These are phyloP conservation scores for Grammomys surdaster DNA, from an alignment of 2,113 vertebrate genomes.

Conservation along the genomic window DNA sequence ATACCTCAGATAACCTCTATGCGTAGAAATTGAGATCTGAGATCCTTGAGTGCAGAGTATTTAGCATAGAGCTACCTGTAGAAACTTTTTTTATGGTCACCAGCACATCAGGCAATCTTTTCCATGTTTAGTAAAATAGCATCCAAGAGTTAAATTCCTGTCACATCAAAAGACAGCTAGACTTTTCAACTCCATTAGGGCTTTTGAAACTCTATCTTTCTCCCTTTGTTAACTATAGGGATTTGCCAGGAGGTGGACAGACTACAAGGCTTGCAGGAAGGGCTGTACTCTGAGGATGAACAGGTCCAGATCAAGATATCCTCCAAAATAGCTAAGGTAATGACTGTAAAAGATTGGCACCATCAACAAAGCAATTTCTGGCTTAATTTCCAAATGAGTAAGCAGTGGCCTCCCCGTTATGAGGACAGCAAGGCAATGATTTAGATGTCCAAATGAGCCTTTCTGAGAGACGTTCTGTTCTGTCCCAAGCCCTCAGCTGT, in stretches of 20 bases:
- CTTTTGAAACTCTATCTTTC: neutral
- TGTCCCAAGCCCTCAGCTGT: neutral
- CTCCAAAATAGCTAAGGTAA: conserved; percentile 82
- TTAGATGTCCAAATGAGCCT: neutral
- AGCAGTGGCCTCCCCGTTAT: neutral
- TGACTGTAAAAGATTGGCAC: neutral
- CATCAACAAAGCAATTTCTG: neutral
- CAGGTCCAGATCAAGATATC: conserved; percentile 76
- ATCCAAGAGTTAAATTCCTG: neutral
- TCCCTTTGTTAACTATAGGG: conserved; percentile 53
- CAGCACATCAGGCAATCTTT: neutral
- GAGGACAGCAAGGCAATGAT: neutral
- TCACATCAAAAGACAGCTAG: neutral
- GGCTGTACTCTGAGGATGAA: conserved; percentile 48
- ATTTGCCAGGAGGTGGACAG: conserved; percentile 63
- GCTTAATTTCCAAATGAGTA: conserved; percentile 11
- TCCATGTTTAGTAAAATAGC: neutral
- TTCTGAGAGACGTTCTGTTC: neutral
- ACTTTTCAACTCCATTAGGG: neutral
- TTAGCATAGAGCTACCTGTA: neutral
- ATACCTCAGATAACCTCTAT: neutral
- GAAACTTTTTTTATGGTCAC: neutral
- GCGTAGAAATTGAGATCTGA: neutral
- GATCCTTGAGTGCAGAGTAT: neutral
- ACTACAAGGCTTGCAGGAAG: conserved; percentile 68